phyloP scores from a whole-genome alignment of 35 echinoderm and acorn worm genomes.

The Lytechinus variegatus region DNA sequence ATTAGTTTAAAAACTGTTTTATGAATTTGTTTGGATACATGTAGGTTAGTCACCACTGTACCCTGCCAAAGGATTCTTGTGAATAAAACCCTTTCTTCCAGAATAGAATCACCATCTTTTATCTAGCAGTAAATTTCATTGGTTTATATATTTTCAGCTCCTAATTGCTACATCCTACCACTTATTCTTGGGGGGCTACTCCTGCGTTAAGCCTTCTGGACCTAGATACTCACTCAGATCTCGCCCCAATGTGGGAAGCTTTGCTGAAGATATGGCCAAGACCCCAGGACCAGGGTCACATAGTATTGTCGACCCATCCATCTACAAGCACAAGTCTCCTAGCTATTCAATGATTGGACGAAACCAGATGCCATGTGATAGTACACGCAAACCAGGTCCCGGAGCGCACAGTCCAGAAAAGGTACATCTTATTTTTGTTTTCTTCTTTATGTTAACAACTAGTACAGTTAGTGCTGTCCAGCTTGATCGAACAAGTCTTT shows the following conservation, averaged over 20 bases:
- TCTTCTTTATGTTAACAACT: too few relatives aligned
- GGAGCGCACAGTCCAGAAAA: conserved; percentile 94
- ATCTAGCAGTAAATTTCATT: background rate
- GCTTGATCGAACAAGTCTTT: too few relatives aligned
- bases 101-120: too few relatives aligned
- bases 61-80: too few relatives aligned
- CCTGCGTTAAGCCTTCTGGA: conserved; percentile 64
- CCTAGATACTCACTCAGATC: conserved; percentile 85
- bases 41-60: too few relatives aligned
- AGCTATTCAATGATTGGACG: conserved; percentile 94
- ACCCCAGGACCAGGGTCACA: conserved; percentile 97
- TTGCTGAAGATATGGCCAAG: conserved; percentile 91
- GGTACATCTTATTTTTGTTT: conserved; percentile 46
- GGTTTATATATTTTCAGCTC: conserved; percentile 60
- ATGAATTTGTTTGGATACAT: too few relatives aligned
- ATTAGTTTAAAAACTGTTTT: too few relatives aligned
- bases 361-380: conserved; percentile 91
- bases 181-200: conserved; percentile 82
- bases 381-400: conserved; percentile 93
- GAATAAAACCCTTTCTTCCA: too few relatives aligned
- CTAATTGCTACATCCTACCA: conserved; percentile 88
- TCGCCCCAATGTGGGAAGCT: conserved; percentile 92
- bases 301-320: conserved; percentile 71
- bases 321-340: conserved; percentile 82
- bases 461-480: too few relatives aligned